Evolutionary conservation across 2,797 vertebrate genomes (phyloP).

Genomic region (Falco concolor): DNA sequence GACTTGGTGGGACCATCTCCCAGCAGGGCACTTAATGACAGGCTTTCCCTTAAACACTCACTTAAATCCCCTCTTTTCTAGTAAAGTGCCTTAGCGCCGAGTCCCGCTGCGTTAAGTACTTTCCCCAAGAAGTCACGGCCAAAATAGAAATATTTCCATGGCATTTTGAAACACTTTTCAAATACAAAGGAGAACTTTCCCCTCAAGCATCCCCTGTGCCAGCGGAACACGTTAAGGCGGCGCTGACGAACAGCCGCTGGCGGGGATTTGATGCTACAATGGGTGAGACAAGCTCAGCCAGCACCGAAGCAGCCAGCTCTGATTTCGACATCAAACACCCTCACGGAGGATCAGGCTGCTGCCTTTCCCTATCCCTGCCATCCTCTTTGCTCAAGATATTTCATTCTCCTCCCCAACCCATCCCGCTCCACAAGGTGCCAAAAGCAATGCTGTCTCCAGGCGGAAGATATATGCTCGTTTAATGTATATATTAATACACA

Average conservation of each 20-base stretch:
- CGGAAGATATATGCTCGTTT: conserved; percentile 4
- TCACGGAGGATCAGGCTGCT: neutral
- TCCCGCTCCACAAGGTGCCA: neutral
- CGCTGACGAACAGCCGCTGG: accelerated
- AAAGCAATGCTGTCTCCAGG: neutral
- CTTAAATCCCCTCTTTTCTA: neutral
- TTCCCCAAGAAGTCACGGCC: neutral
- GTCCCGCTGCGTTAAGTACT: neutral
- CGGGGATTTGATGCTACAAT: neutral
- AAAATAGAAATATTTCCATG: neutral
- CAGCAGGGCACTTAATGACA: neutral
- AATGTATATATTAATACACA: conserved; percentile 57
- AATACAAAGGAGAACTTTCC: neutral
- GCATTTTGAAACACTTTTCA: neutral
- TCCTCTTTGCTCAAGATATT: neutral
- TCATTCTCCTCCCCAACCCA: neutral
- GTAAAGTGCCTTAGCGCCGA: neutral
- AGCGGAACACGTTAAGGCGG: neutral
- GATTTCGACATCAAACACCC: neutral
- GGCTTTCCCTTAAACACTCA: neutral
- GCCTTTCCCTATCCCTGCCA: neutral
- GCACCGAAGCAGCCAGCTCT: neutral
- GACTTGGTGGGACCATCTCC: neutral
- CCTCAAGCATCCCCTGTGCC: neutral
- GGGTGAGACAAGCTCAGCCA: neutral